Conservation (phyloP, 2,797 vertebrate species). For the Eidolon dupreanum region DNA sequence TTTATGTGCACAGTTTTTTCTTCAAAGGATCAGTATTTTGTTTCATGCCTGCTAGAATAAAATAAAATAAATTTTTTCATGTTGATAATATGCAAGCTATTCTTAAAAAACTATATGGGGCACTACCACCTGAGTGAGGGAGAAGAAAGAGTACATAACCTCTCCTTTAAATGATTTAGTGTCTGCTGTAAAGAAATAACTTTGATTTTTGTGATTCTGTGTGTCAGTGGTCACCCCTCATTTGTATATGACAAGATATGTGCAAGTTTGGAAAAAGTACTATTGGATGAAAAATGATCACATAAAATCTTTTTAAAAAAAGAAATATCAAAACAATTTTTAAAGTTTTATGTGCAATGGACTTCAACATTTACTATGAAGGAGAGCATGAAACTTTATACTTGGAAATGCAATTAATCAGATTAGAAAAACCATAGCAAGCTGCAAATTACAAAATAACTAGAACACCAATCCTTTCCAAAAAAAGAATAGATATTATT, state of each 20-base stretch:
- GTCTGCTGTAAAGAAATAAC: conserved; percentile 17
- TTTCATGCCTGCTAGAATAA: conserved; percentile 31
- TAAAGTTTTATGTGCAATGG: neutral
- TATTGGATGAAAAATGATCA: conserved; percentile 20
- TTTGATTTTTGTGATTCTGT: conserved; percentile 58
- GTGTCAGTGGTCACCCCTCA: neutral
- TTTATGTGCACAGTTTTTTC: conserved; percentile 51
- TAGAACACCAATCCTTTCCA: neutral
- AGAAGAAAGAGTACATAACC: conserved; percentile 12
- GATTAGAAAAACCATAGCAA: neutral
- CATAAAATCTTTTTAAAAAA: neutral
- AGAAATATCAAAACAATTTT: conserved; percentile 30
- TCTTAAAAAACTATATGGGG: conserved; percentile 46
- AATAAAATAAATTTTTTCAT: conserved; percentile 21
- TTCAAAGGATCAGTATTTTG: neutral
- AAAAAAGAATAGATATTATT: neutral
- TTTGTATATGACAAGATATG: conserved; percentile 54
- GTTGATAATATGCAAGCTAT: conserved; percentile 31
- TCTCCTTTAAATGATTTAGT: conserved; percentile 68
- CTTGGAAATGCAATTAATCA: neutral
- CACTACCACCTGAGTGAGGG: conserved; percentile 39
- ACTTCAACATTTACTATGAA: neutral
- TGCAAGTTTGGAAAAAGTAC: neutral
- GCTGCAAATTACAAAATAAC: neutral
- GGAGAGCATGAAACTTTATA: neutral